Base-by-base conservation (phyloP, 2,113 vertebrate genomes). In the Himantopus leucocephalus region DNA sequence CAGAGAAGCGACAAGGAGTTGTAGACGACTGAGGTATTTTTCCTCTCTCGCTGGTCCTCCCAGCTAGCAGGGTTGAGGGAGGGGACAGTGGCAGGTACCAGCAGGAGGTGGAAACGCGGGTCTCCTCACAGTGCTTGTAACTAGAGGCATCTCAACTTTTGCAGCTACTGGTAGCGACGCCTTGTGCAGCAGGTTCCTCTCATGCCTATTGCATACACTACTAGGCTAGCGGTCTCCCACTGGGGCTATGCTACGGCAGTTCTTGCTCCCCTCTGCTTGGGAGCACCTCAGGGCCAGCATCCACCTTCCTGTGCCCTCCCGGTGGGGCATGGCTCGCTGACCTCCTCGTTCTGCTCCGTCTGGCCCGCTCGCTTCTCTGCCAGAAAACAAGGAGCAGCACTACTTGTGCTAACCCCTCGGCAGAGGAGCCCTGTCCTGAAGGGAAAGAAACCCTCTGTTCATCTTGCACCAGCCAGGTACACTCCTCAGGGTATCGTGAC, bases 401-500 rank as follows among this genome's bases (percentile, higher is more conserved):
- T 37, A 7, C 41, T 23, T 6, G 26, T 34, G 83, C 88, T 37
- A 82, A 30, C 7, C 64, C 60, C 62, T 37, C 0, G 3, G 72
- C 45, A 55, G 15, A 58, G 56, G 6, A 71, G 60, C 47, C 74
- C 0, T 16, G 27, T 55, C 60, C 76, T 0, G 0, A 53, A 64
- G 78, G 3, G 15, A 75, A 60, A 23, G 48, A 74, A 90, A 85
- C 71, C 10, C 1, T 2, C 64, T 29, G 76, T 34, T 52, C n/a
- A 5, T 30, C 67, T 90, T 6, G 3, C 10, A 0, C 48, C 41
- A 10, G 27, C 4, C 0, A 11, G 64, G 55, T n/a, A 29, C 9
- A 2, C 22, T 62, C 35, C 91, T 97, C 94, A 98, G 50, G 98
- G 96, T 64, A 88, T 95, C 30, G n/a, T 14, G 14, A 81, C 68